phyloP scores from a whole-genome alignment of 1,140 invertebrate species.

The Lepidostoma basale region DNA sequence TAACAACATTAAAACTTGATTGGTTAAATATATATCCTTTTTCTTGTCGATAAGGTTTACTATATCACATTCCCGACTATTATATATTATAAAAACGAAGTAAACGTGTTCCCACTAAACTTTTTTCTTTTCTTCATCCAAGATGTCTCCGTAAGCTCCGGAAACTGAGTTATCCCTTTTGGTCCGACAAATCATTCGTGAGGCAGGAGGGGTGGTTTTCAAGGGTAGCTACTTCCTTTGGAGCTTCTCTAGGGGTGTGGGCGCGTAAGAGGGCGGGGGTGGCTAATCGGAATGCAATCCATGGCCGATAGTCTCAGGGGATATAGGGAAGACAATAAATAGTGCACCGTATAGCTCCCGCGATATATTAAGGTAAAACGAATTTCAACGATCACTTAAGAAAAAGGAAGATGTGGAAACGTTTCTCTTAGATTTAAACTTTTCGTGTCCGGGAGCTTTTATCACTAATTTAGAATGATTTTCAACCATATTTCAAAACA shows the following conservation, averaged over 20 bases:
- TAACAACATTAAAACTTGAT: too few species aligned
- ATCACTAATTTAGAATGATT: too few species aligned
- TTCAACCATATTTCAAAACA: too few species aligned
- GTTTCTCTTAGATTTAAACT: too few species aligned
- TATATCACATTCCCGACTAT: too few species aligned
- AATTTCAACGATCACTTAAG: neutral
- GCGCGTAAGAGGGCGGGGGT: too few species aligned
- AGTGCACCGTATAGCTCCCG: neutral
- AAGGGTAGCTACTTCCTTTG: neutral
- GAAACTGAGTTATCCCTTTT: constrained; percentile 42
- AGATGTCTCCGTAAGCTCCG: constrained; percentile 4
- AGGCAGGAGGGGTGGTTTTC: constrained; percentile 7
- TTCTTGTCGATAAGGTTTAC: too few species aligned
- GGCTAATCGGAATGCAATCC: constrained; percentile 21
- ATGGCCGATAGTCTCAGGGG: neutral
- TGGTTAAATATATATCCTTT: too few species aligned
- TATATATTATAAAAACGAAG: too few species aligned
- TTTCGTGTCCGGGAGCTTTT: too few species aligned
- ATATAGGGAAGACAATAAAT: constrained; percentile 9
- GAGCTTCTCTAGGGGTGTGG: neutral
- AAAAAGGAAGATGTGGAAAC: too few species aligned
- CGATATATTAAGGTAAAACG: neutral
- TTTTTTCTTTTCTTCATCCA: neutral
- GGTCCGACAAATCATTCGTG: constrained; percentile 35
- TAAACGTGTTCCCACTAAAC: too few species aligned